Conservation (phyloP, 2,888 invertebrate genomes). For the Auanema freiburgensis region DNA sequence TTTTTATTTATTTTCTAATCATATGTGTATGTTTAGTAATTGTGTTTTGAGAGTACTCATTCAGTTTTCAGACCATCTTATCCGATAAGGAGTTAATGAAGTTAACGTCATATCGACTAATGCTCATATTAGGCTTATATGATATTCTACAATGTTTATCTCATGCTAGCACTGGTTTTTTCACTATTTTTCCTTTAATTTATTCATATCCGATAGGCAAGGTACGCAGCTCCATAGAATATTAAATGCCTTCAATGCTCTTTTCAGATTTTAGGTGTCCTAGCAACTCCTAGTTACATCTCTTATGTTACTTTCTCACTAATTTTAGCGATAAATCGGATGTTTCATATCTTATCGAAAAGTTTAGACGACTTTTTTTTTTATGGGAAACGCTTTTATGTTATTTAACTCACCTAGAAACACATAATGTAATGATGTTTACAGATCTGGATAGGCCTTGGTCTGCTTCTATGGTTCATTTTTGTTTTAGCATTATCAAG, state of each 20-base stretch:
- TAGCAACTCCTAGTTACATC: slow-evolving; percentile 54
- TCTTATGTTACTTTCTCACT: slow-evolving; percentile 51
- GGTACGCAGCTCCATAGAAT: slow-evolving; percentile 5
- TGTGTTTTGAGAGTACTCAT: too few relatives aligned
- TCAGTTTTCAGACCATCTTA: slow-evolving; percentile 46
- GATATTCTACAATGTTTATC: slow-evolving; percentile 50
- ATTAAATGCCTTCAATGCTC: too few relatives aligned
- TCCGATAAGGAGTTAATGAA: slow-evolving; percentile 45
- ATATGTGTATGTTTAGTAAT: too few relatives aligned
- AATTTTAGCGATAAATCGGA: slow-evolving; percentile 46
- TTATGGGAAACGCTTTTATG: background rate
- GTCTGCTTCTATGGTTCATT: too few relatives aligned
- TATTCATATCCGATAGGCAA: slow-evolving; percentile 41
- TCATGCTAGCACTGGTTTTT: slow-evolving; percentile 51
- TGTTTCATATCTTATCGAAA: slow-evolving; percentile 41
- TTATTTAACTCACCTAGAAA: too few relatives aligned
- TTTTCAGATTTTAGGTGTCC: slow-evolving; percentile 40
- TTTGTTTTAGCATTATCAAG: slow-evolving; percentile 22
- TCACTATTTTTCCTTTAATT: slow-evolving; percentile 44
- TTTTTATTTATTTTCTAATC: too few relatives aligned
- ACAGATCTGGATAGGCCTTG: too few relatives aligned
- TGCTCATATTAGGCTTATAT: slow-evolving; percentile 47
- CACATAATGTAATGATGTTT: too few relatives aligned
- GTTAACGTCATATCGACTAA: slow-evolving; percentile 51
- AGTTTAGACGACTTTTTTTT: slow-evolving; percentile 39